These are phyloP conservation scores for Drepana falcataria DNA, from an alignment of 2,888 invertebrate genomes.

Conservation along the genomic window DNA sequence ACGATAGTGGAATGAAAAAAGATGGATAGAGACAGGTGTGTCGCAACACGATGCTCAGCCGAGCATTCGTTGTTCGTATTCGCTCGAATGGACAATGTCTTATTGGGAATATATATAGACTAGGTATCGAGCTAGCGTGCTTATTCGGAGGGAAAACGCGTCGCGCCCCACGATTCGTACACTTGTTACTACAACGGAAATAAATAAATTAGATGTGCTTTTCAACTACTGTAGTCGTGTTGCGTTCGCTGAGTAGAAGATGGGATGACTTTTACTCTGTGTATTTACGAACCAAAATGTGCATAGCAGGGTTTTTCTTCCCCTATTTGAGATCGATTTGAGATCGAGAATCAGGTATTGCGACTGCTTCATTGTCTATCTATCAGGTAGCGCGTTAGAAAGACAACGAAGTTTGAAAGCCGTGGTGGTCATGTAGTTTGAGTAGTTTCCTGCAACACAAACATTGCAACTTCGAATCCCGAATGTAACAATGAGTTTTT, in stretches of 20 bases:
- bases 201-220: neutral
- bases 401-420: no score
- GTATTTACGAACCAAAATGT: no score
- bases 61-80: slow-evolving; percentile 12
- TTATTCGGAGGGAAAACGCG: neutral
- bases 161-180: neutral
- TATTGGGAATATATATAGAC: slow-evolving; percentile 15
- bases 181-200: neutral
- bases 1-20: neutral
- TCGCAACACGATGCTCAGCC: slow-evolving; percentile 9
- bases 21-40: slow-evolving; percentile 13
- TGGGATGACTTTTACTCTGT: neutral
- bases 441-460: no score
- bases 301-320: no score
- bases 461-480: no score
- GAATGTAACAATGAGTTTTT: no score
- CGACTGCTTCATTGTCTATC: no score
- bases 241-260: neutral
- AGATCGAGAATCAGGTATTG: no score
- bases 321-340: no score
- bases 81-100: slow-evolving; percentile 13
- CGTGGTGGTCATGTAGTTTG: no score
- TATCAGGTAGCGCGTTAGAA: no score
- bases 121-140: slow-evolving; percentile 3
- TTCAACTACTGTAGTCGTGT: neutral